phyloP scores from a whole-genome alignment of 35 echinoderm and acorn worm species.

The Apostichopus californicus region DNA sequence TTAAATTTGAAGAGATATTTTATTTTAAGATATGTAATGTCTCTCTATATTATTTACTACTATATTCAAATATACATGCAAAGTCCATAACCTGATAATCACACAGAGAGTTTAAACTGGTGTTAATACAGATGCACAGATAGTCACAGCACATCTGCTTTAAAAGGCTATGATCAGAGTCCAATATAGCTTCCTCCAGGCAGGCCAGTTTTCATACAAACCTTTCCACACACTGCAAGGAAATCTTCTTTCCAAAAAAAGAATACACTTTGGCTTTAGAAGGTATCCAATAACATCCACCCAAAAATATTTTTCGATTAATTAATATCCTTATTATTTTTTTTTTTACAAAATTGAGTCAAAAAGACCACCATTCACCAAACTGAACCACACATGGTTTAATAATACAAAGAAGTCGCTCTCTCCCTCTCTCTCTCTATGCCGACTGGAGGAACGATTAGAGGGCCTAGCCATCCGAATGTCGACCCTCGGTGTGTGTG shows the following conservation, averaged over 20 bases:
- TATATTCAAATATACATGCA: neutral
- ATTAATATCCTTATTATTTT: neutral
- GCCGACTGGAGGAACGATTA: neutral
- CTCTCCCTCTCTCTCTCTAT: neutral
- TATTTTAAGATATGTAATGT: neutral
- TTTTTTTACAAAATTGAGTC: constrained; percentile 24
- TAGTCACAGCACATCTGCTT: neutral
- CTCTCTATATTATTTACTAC: neutral
- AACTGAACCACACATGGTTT: constrained; percentile 6
- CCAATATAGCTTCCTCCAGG: neutral
- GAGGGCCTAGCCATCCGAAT: neutral
- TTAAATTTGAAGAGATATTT: neutral
- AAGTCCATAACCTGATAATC: neutral
- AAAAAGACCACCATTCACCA: neutral
- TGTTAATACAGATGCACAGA: neutral
- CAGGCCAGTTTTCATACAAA: neutral
- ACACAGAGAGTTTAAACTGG: neutral
- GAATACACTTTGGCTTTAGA: constrained; percentile 47
- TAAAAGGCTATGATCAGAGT: neutral
- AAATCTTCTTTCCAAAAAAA: neutral
- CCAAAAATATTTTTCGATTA: neutral
- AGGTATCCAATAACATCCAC: neutral
- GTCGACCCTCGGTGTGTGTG: neutral
- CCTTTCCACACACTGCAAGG: neutral
- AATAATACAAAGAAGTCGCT: neutral